Percentiles rank a stretch among this genome's conserved stretches.
Evolutionary conservation across 2,888 invertebrate genomes (phyloP).

Genomic region (Chelonus formosanus): DNA sequence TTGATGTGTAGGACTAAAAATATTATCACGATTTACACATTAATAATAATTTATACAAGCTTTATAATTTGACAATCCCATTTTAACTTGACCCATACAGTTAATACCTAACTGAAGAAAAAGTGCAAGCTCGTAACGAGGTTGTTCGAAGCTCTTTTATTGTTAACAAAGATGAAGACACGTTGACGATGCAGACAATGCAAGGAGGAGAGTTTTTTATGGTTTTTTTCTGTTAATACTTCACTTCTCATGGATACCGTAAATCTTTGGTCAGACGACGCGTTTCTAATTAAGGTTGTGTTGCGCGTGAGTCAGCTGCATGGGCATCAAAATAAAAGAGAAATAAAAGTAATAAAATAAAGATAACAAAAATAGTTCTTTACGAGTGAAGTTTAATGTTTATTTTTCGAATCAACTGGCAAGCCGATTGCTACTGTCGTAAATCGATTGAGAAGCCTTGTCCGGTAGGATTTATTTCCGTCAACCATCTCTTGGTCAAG

Average conservation of each 20-base stretch:
- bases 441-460: too few relatives aligned
- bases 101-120: constrained; percentile 45
- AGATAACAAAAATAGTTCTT: constrained; percentile 3
- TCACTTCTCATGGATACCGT: constrained; percentile 16
- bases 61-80: constrained; percentile 42
- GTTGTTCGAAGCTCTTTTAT: constrained; percentile 28
- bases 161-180: constrained; percentile 28
- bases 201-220: neutral
- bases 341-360: constrained; percentile 2
- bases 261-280: constrained; percentile 18
- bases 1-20: too few relatives aligned
- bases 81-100: constrained; percentile 52
- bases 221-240: constrained; percentile 7
- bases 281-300: constrained; percentile 18
- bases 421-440: too few relatives aligned
- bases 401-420: too few relatives aligned
- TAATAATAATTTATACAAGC: constrained; percentile 39
- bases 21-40: neutral
- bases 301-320: constrained; percentile 14
- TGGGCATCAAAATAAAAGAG: constrained; percentile 8
- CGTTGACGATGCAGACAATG: constrained; percentile 21
- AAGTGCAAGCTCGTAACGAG: constrained; percentile 46
- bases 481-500: too few relatives aligned
- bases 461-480: too few relatives aligned
- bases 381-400: too few relatives aligned